Conservation (phyloP, 2,888 invertebrate genomes). For the Esperia sulphurella region DNA sequence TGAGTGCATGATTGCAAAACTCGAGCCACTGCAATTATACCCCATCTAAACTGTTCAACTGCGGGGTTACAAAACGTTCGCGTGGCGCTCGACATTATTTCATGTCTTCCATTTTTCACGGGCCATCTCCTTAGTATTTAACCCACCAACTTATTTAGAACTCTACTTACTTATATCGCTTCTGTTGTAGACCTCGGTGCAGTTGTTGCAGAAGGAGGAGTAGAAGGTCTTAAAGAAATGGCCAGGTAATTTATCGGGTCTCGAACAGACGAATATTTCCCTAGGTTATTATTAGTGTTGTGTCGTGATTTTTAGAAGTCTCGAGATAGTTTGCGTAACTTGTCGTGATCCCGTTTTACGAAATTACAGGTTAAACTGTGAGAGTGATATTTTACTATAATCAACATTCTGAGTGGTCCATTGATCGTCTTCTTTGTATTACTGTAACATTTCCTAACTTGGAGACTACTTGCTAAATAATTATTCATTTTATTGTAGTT, state of each 20-base stretch:
- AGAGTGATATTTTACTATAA: constrained; percentile 32
- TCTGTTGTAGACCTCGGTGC: not conserved
- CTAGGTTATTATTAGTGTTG: constrained; percentile 28
- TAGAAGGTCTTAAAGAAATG: constrained; percentile 12
- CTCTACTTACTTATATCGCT: constrained; percentile 6
- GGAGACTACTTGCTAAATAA: not conserved
- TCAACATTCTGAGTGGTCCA: constrained; percentile 20
- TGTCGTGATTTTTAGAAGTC: constrained; percentile 41
- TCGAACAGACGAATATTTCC: constrained; percentile 24
- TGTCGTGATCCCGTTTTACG: constrained; percentile 37
- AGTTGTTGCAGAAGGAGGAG: not conserved
- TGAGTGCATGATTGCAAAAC: constrained; percentile 13
- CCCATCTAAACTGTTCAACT: constrained; percentile 14
- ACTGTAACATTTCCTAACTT: constrained; percentile 4
- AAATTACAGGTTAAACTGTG: constrained; percentile 25
- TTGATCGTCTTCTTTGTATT: constrained; percentile 17
- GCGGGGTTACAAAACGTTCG: constrained; percentile 14
- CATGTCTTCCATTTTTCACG: constrained; percentile 31
- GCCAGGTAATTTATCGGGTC: constrained; percentile 21
- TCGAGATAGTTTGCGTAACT: constrained; percentile 22
- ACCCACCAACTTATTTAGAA: constrained; percentile 15
- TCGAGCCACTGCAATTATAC: constrained; percentile 9
- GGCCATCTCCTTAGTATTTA: constrained; percentile 24
- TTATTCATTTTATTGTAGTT: not conserved
- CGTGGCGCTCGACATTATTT: constrained; percentile 20